These are phyloP conservation scores for Epinephelus lanceolatus DNA, from an alignment of 2,113 vertebrate species.

Conservation along the genomic window DNA sequence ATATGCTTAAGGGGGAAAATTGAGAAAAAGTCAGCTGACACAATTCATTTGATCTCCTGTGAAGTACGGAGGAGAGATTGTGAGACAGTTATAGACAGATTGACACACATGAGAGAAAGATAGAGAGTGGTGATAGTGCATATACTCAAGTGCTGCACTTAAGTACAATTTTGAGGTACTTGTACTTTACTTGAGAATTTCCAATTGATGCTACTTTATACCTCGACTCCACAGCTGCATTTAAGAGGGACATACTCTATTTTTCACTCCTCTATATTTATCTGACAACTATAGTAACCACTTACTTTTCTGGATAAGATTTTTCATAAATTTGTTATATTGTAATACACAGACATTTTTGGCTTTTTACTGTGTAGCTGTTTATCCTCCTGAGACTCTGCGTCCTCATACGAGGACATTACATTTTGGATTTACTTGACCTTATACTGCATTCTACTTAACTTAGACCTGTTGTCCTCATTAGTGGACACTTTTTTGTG, in stretches of 20 bases:
- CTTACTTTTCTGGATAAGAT: neutral
- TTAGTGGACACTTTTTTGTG: too few relatives aligned
- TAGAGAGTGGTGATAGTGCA: neutral
- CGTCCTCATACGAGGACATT: too few relatives aligned
- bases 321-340: neutral
- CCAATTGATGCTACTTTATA: neutral
- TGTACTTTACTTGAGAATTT: neutral
- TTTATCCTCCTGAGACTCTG: too few relatives aligned
- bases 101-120: neutral
- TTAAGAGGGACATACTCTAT: neutral
- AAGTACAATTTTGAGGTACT: neutral
- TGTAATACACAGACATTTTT: neutral
- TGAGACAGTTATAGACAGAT: slow-evolving; percentile 7
- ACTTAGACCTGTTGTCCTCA: too few relatives aligned
- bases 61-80: neutral
- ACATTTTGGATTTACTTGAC: too few relatives aligned
- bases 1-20: slow-evolving; percentile 38
- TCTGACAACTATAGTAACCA: neutral
- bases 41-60: slow-evolving; percentile 15
- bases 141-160: neutral
- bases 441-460: too few relatives aligned
- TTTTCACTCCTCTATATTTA: neutral
- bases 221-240: neutral
- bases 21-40: slow-evolving; percentile 27
- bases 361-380: neutral